Base-by-base conservation (phyloP, 2,113 vertebrate genomes). In the Upupa epops region DNA sequence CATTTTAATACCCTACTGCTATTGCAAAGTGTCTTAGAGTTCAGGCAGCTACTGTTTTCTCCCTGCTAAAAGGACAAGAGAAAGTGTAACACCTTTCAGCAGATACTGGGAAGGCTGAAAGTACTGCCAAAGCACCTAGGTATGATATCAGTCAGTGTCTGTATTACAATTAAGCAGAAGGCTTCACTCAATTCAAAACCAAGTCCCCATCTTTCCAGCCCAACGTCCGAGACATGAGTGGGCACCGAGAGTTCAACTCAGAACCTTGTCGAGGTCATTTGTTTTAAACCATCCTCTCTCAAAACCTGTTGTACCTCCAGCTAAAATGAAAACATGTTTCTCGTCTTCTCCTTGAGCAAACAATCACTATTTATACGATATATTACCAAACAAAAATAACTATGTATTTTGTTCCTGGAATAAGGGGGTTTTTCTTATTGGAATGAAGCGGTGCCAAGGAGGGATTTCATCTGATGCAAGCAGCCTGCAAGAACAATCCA, bases 391-490 rank as follows among this genome's bases (percentile, higher is more conserved):
- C 51, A 45, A 49, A 56, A 77, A 79, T 83, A 88, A 87, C 64
- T 64, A 76, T 26, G 77, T 55, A 52, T 87, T 94, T 79, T 69
- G 68, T 94, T 91, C 52, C 78, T 73, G 26, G 71, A 89, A 80
- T 86, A 73, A 31, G 14, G 52, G 22, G 22, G 17, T 86, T 84
- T 60, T 87, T 55, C 75, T 68, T 65, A 71, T 13, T 81, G 90
- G 61, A 92, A 95, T 83, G 87, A 92, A 32, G 70, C 75, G 63
- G 80, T 83, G 87, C 83, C 90, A 86, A 91, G 77, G 82, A 95
- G 51, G 52, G 88, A 91, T 85, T 94, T 76, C 56, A 37, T 54
- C 76, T 83, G 68, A 96, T 96, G 85, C 79, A 93, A 96, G 81
- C 56, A 75, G 76, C 49, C 10, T 46, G 70, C 64, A 92, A 74